Conservation (phyloP, 2,888 invertebrate genomes). For the Philaethria dido region DNA sequence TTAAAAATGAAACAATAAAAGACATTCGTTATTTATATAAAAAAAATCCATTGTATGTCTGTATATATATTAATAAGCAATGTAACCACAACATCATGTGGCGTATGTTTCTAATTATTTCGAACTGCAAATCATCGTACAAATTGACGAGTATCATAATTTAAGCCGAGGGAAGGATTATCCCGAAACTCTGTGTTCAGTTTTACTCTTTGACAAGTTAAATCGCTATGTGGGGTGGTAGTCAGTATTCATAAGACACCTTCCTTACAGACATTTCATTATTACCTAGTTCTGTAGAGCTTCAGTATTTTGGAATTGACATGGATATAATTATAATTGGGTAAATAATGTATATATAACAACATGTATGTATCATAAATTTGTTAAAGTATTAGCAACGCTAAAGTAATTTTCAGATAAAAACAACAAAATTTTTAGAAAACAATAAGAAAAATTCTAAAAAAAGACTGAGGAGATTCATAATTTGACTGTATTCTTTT, state of each 20-base stretch:
- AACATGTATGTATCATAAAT: too few relatives aligned
- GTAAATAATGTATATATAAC: too few relatives aligned
- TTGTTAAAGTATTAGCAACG: too few relatives aligned
- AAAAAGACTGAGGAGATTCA: too few relatives aligned
- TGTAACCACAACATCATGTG: background rate
- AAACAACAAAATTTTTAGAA: too few relatives aligned
- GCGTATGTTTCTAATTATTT: conserved; percentile 43
- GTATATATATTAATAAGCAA: background rate
- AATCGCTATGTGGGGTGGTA: conserved; percentile 64
- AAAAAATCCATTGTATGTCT: too few relatives aligned
- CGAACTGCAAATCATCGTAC: conserved; percentile 47
- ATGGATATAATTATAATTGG: background rate
- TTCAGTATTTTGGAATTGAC: conserved; percentile 37
- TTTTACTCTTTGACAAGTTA: conserved; percentile 77
- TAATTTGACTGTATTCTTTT: too few relatives aligned
- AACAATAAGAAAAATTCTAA: too few relatives aligned
- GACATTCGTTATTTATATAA: too few relatives aligned
- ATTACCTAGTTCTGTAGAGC: conserved; percentile 58
- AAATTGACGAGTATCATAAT: conserved; percentile 56
- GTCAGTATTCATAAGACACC: conserved; percentile 79
- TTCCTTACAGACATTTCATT: conserved; percentile 65
- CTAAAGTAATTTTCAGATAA: too few relatives aligned
- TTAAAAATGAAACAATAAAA: too few relatives aligned
- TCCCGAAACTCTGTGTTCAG: conserved; percentile 62
- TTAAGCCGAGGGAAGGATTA: conserved; percentile 63